phyloP scores from a whole-genome alignment of 2,797 vertebrate species.

The Uromys caudimaculatus region DNA sequence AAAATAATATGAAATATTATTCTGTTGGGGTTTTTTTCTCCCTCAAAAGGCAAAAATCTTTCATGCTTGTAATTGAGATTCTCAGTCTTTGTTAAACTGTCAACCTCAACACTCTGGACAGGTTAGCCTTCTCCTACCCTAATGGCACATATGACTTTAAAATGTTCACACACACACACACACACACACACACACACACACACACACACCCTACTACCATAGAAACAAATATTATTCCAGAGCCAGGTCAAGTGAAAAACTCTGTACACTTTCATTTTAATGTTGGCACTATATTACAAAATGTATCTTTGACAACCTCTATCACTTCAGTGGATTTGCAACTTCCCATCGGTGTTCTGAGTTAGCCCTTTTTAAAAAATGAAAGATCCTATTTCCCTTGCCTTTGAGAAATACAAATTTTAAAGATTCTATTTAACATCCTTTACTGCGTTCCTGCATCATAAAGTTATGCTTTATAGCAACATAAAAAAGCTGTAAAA shows the following conservation, averaged over 20 bases:
- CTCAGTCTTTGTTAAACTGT: conserved; percentile 62
- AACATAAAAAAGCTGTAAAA: conserved; percentile 87
- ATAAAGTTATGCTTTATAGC: conserved; percentile 88
- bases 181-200: too few relatives aligned
- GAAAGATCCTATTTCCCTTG: conserved; percentile 81
- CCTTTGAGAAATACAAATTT: conserved; percentile 85
- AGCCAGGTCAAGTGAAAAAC: conserved; percentile 83
- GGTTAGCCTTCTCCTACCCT: conserved; percentile 71
- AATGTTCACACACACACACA: conserved; percentile 59
- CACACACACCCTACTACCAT: conserved; percentile 77
- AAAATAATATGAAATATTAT: conserved; percentile 48
- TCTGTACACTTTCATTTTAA: conserved; percentile 85
- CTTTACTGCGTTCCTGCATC: conserved; percentile 86
- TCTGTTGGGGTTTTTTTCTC: conserved; percentile 41
- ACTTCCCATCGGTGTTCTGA: conserved; percentile 75
- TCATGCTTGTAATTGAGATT: conserved; percentile 52
- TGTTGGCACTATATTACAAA: conserved; percentile 80
- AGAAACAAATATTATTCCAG: conserved; percentile 86
- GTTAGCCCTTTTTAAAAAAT: conserved; percentile 66
- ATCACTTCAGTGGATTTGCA: conserved; percentile 72
- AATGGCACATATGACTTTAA: conserved; percentile 72
- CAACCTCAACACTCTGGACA: conserved; percentile 69
- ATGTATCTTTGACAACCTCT: conserved; percentile 60
- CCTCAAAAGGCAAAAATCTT: conserved; percentile 48
- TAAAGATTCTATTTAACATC: conserved; percentile 86